phyloP scores from a whole-genome alignment of 92 coral and sea anemone species.

The Epizoanthus scotinus region DNA sequence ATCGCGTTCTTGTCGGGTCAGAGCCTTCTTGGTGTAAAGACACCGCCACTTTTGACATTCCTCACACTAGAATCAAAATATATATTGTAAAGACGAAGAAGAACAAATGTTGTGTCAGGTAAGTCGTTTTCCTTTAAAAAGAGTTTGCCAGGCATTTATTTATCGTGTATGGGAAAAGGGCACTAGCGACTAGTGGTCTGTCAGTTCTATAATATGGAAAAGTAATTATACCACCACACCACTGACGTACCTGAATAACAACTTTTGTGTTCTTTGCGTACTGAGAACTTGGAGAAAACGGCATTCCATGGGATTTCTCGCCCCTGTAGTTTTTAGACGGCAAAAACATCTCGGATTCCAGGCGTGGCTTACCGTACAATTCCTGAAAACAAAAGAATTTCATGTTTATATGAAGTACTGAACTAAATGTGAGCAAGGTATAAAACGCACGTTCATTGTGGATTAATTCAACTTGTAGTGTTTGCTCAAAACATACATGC shows the following conservation, averaged over 20 bases:
- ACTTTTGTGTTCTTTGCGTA: conserved; percentile 37
- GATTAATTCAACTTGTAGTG: conserved; percentile 12
- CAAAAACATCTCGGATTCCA: conserved; percentile 28
- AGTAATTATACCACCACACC: not conserved
- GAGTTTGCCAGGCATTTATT: conserved; percentile 1
- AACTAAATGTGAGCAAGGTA: not conserved
- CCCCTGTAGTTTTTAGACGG: conserved; percentile 42
- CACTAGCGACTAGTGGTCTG: not conserved
- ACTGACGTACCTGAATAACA: conserved; percentile 27
- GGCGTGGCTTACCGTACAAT: conserved; percentile 34
- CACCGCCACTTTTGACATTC: conserved; percentile 50
- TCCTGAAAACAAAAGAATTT: conserved; percentile 41
- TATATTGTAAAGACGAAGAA: not conserved
- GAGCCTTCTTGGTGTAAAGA: conserved; percentile 16
- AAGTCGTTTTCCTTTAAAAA: conserved; percentile 9
- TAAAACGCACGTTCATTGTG: conserved; percentile 3
- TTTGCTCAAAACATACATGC: conserved; percentile 19
- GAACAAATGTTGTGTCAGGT: conserved; percentile 10
- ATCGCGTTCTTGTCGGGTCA: conserved; percentile 8
- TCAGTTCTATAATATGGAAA: conserved; percentile 8
- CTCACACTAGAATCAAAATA: conserved; percentile 35
- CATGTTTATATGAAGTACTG: not conserved
- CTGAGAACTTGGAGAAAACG: conserved; percentile 37
- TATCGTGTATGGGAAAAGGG: conserved; percentile 1
- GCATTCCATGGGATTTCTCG: conserved; percentile 34